Base-by-base conservation (phyloP, 2,113 vertebrate genomes). In the Hippocampus mohnikei region DNA sequence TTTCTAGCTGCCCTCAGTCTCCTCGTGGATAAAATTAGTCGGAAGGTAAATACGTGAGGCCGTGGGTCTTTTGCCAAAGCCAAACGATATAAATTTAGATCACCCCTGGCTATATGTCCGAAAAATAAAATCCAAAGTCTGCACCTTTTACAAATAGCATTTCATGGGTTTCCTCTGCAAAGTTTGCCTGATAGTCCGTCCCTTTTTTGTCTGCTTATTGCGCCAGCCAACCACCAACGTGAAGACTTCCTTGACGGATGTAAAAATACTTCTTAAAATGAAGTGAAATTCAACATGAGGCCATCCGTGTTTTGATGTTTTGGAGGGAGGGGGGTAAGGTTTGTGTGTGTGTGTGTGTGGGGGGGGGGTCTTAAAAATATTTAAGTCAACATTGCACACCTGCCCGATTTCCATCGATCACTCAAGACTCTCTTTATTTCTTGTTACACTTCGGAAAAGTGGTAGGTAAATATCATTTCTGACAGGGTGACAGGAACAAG, bases 401-500 rank as follows among this genome's bases (percentile, higher is more conserved):
- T 72, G 70, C 62, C 27, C 63, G 42, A 79, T 78, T 78, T 83
- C 67, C 82, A 75, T 70, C 70, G 65, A 81, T 89, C 67, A 72
- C 46, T 81, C 81, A 82, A 75, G 72, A 65, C 74, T 62, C 58
- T 40, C 66, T 72, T 77, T 60, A 84, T 82, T 70, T 66, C 72
- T 60, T 2, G 59, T 66, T 81, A 84, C 80, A 79, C 79, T 75
- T 68, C 33, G 66, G 77, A 76, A 87, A 87, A 87, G 74, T 81
- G 66, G 69, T 76, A 56, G 77, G 83, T 78, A 86, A 88, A 90
- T 85, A 86, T 82, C 59, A 82, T 83, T 84, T 85, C 75, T 77
- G 75, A 85, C 80, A 74, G 79, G 71, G 81, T 89, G 88, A 88
- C 85, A 84, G 84, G 83, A 89, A 88, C 87, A 83, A 81, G 85